Conservation (phyloP, 2,888 invertebrate species). For the Limnephilus lunatus region DNA sequence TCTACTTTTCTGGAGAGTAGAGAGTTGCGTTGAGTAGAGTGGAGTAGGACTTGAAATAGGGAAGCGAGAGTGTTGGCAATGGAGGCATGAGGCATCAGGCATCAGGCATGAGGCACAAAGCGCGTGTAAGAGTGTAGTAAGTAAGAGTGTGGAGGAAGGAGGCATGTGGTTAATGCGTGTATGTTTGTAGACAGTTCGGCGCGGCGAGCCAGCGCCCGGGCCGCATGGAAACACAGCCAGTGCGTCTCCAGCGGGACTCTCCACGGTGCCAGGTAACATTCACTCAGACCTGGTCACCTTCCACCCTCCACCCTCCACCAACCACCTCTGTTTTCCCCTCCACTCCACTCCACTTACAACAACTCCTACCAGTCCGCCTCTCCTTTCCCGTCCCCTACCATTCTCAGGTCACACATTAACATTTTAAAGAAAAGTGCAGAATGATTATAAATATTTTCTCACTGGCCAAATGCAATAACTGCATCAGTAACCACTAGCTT, state of each 20-base stretch:
- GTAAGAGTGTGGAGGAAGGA: conserved; percentile 26
- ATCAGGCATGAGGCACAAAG: neutral
- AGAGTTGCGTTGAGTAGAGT: neutral
- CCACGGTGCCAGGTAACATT: conserved; percentile 71
- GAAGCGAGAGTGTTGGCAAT: neutral
- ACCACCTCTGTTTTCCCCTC: neutral
- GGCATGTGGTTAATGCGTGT: conserved; percentile 79
- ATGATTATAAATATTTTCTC: neutral
- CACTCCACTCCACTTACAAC: neutral
- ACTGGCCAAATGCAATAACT: conserved; percentile 16
- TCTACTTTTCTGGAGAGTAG: conserved; percentile 16
- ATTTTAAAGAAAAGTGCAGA: conserved; percentile 4
- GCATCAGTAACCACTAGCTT: neutral
- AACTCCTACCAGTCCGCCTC: neutral
- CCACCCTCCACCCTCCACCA: neutral
- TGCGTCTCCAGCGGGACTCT: conserved; percentile 86
- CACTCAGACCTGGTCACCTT: conserved; percentile 15
- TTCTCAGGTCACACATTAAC: conserved; percentile 24
- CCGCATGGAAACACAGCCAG: conserved; percentile 92
- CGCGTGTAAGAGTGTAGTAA: neutral
- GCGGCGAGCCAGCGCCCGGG: conserved; percentile 89
- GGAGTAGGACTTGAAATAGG: neutral
- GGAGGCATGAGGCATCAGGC: neutral
- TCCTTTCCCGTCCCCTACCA: neutral
- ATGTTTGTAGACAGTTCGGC: conserved; percentile 92